Conservation (phyloP, 2,888 invertebrate genomes). For the Dilophus febrilis region DNA sequence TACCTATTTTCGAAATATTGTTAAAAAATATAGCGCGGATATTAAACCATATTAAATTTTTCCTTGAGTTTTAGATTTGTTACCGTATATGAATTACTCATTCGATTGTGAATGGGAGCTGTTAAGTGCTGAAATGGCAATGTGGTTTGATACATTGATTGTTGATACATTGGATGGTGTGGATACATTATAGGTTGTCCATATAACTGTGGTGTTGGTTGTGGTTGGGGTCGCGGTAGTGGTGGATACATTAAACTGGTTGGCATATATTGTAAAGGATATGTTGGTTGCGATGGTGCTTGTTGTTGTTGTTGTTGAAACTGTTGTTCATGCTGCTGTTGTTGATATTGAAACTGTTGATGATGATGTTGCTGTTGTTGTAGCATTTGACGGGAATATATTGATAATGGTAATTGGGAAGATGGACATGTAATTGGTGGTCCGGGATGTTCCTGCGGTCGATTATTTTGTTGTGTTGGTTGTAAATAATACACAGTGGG, state of each 20-base stretch:
- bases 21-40: no score
- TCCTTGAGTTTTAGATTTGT: no score
- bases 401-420: neutral
- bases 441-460: conserved; percentile 17
- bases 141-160: conserved; percentile 32
- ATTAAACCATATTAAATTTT: no score
- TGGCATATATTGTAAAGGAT: conserved; percentile 42
- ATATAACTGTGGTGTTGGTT: conserved; percentile 36
- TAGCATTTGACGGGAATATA: no score
- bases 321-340: no score
- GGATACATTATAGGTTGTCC: conserved; percentile 29
- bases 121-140: conserved; percentile 3
- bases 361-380: no score
- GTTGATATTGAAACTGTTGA: no score
- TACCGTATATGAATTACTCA: no score
- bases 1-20: no score
- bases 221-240: no score
- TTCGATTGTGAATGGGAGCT: conserved; percentile 7
- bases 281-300: conserved; percentile 7
- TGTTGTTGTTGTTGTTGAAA: neutral
- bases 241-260: conserved; percentile 40
- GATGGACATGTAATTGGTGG: conserved; percentile 15
- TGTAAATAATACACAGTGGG: conserved; percentile 42
- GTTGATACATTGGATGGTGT: conserved; percentile 42
- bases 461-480: conserved; percentile 21